phyloP scores from a whole-genome alignment of 2,113 vertebrate genomes.

The Puma concolor region DNA sequence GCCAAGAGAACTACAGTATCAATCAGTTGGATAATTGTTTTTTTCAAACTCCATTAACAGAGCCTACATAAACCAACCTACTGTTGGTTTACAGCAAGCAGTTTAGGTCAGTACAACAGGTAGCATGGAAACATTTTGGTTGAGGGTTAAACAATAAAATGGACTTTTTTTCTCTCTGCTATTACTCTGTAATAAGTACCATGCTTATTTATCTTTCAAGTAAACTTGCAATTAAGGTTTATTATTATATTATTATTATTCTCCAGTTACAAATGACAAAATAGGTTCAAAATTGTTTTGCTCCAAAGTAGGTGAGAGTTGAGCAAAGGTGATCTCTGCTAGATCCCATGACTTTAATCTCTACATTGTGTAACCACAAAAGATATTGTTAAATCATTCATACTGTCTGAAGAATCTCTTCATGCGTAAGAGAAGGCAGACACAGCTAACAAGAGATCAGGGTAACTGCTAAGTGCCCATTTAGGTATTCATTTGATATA shows the following conservation, averaged over 20 bases:
- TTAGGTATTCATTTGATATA: neutral
- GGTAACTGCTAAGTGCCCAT: neutral
- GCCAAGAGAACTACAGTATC: neutral
- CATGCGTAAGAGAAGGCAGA: neutral
- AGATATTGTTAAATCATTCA: neutral
- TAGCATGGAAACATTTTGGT: neutral
- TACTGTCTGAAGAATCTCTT: neutral
- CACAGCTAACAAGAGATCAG: neutral
- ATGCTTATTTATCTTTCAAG: neutral
- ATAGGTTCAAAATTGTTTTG: neutral
- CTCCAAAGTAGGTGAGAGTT: neutral
- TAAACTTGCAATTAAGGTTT: neutral
- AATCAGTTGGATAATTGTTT: neutral
- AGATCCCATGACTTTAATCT: neutral
- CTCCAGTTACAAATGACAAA: neutral
- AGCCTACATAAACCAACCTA: neutral
- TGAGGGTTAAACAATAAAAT: neutral
- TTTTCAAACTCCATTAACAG: neutral
- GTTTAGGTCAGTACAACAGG: neutral
- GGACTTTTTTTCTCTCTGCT: neutral
- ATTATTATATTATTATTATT: neutral
- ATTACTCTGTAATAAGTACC: neutral
- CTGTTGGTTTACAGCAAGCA: neutral
- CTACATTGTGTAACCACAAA: neutral
- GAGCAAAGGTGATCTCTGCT: neutral